Evolutionary conservation across 92 coral and sea anemone genomes (phyloP).

Genomic region (Virgularia gustaviana): DNA sequence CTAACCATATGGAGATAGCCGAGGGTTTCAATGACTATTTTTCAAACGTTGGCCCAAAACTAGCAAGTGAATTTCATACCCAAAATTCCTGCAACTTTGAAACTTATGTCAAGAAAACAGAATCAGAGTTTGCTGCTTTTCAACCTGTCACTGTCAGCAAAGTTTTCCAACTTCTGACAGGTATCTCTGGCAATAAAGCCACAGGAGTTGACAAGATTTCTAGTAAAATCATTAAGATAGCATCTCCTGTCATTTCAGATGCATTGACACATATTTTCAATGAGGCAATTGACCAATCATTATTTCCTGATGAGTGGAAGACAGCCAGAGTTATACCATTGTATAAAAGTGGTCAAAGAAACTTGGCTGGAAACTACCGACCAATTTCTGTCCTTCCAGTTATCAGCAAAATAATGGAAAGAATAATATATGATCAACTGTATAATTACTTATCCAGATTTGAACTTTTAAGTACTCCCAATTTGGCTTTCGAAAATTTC

Average conservation of each 20-base stretch:
- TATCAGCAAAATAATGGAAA: too few relatives aligned
- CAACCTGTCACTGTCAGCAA: background rate
- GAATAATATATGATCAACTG: constrained; percentile 35
- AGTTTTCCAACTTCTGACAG: background rate
- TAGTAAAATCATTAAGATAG: constrained; percentile 49
- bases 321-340: constrained; percentile 41
- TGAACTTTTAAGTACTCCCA: constrained; percentile 4
- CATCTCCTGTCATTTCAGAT: constrained; percentile 49
- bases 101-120: background rate
- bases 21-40: background rate
- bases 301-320: constrained; percentile 49
- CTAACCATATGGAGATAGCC: background rate
- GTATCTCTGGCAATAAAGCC: constrained; percentile 43
- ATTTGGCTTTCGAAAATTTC: constrained; percentile 41
- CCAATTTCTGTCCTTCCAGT: constrained; percentile 44
- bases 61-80: background rate
- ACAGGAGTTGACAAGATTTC: constrained; percentile 57
- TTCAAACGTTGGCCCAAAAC: background rate
- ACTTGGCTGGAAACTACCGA: constrained; percentile 35
- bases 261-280: constrained; percentile 40
- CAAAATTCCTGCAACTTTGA: background rate
- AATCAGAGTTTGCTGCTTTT: constrained; percentile 5
- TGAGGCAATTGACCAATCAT: constrained; percentile 20
- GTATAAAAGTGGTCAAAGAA: constrained; percentile 38
- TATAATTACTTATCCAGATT: constrained; percentile 14